phyloP scores from a whole-genome alignment of 2,113 vertebrate species.

The Nettapus auritus region DNA sequence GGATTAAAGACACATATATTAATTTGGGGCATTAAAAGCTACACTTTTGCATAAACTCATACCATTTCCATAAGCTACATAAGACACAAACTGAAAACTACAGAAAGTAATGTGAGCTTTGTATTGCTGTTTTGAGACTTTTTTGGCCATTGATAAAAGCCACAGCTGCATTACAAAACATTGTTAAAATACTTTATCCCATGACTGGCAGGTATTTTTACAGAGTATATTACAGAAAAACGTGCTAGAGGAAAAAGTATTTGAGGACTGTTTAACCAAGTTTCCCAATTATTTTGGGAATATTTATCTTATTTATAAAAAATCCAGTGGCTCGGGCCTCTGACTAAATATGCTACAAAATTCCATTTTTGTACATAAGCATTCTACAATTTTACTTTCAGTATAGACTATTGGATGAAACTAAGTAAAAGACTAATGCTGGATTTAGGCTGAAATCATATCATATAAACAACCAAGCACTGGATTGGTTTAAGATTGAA shows the following conservation, averaged over 20 bases:
- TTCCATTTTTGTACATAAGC: neutral
- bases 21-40: neutral
- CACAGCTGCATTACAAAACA: neutral
- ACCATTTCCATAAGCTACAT: neutral
- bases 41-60: neutral
- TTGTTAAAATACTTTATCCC: neutral
- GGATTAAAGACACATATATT: neutral
- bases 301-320: neutral
- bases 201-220: rapidly evolving
- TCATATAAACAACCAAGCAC: neutral
- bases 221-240: neutral
- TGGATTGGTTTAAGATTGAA: neutral
- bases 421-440: neutral
- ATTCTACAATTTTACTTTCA: neutral
- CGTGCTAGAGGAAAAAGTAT: neutral
- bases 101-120: neutral
- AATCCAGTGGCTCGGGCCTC: neutral
- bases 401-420: neutral
- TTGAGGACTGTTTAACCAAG: neutral
- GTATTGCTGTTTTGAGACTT: neutral
- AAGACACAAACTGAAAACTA: neutral
- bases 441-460: neutral
- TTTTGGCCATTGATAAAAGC: constrained; percentile 4
- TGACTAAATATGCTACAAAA: neutral
- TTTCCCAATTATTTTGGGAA: neutral